A percentile compares a stretch with the other conserved stretches of the same genome.
These are phyloP conservation scores for Oeneis ivallda DNA, from an alignment of 2,888 invertebrate genomes.

Conservation along the genomic window DNA sequence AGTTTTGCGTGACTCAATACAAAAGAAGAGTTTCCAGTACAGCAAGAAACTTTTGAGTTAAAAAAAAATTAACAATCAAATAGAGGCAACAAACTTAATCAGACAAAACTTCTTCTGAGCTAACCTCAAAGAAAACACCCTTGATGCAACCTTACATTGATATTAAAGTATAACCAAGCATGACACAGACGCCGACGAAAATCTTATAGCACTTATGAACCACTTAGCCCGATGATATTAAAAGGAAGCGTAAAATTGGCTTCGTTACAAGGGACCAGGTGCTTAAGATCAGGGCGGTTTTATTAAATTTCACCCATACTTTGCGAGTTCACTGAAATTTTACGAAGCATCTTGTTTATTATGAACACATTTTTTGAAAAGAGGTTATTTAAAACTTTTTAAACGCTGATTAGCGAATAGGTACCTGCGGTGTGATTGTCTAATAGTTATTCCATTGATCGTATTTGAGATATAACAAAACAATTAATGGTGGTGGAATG, in stretches of 20 bases:
- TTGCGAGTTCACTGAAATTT: slow-evolving; percentile 2
- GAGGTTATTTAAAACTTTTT: not conserved
- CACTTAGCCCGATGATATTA: slow-evolving; percentile 18
- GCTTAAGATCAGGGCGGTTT: slow-evolving; percentile 32
- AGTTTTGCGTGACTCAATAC: no score
- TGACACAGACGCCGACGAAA: slow-evolving; percentile 4
- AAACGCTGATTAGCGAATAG: not conserved
- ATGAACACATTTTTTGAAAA: not conserved
- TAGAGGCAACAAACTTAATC: not conserved
- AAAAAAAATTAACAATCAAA: not conserved
- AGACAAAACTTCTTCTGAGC: no score
- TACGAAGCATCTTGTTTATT: slow-evolving; percentile 2
- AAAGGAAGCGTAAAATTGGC: slow-evolving; percentile 32
- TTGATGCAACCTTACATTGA: not conserved
- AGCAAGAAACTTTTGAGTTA: not conserved
- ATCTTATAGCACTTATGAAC: slow-evolving; percentile 13
- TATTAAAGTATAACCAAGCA: not conserved
- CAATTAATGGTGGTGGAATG: no score
- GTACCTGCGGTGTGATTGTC: no score
- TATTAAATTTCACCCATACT: slow-evolving; percentile 36
- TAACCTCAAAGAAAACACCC: not conserved
- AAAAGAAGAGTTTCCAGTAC: not conserved
- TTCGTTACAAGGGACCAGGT: slow-evolving; percentile 37
- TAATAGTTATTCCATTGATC: no score
- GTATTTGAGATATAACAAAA: no score